Base-by-base conservation (phyloP, 2,113 vertebrate species). In the Neopipo cinnamomea region DNA sequence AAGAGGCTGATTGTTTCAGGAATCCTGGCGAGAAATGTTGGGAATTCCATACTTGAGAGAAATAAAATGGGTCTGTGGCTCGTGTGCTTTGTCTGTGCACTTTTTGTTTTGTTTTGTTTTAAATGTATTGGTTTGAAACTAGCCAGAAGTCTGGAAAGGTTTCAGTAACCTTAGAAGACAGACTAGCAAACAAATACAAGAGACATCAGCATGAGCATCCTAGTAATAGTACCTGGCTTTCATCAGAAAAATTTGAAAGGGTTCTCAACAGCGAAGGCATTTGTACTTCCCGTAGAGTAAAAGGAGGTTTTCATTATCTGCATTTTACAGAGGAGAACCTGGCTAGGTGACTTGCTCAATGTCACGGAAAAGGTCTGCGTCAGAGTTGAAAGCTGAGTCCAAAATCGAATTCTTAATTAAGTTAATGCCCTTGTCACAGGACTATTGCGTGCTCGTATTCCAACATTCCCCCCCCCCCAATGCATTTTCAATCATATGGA, bases 201-300 rank as follows among this genome's bases (percentile, higher is more conserved):
- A 92, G 63, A 86, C 75, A 93, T 58, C 63, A 94, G 35, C 42
- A 17, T 77, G 63, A 94, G 79, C 92, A 94, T 91, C 91, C 68
- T 80, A 37, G 37, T 76, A 83, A 83, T 49, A 80, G 67, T 66
- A 94, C 82, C 92, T 95, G 92, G 82, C 88, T 96, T 92, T 93
- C 82, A 76, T 84, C 92, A 95, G 53, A 72, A 89, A 71, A 58
- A 77, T 91, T 91, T 93, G 74, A 92, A 90, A 88, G 46, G 5
- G 11, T 79, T 88, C 63, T 80, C 39, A 95, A 76, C 44, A 80
- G 75, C 58, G 49, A 73, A 92, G 92, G 41, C 79, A 72, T 73
- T 94, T 94, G 41, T 68, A 52, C n/a, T 88, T 93, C 63, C 63
- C 16, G 2, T 46, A 56, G 68, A 86, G 80, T 62, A 95, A 90